Evolutionary conservation across 2,888 invertebrate genomes (phyloP).

Genomic region (Heliconius aoede): DNA sequence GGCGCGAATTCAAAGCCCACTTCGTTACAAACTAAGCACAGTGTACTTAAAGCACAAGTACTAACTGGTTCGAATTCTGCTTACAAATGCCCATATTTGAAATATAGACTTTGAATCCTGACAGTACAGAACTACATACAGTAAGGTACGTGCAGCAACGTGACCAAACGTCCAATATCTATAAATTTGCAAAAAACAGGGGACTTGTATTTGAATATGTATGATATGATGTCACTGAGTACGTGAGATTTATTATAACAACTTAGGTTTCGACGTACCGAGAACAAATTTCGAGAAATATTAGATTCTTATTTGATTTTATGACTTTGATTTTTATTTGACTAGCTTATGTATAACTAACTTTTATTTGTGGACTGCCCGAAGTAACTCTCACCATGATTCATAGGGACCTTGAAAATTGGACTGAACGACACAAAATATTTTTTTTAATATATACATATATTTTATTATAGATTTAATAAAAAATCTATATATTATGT

Average conservation of each 20-base stretch:
- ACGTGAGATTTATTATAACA: slow-evolving; percentile 10
- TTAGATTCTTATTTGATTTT: not conserved
- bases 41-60: too few relatives aligned
- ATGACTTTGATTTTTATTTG: too few relatives aligned
- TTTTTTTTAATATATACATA: not conserved
- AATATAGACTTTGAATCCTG: not conserved
- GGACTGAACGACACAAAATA: too few relatives aligned
- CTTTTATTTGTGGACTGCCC: too few relatives aligned
- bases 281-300: not conserved
- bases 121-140: not conserved
- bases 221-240: not conserved
- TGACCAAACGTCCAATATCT: not conserved
- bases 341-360: too few relatives aligned
- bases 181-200: not conserved
- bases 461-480: not conserved
- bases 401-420: too few relatives aligned
- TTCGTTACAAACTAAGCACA: too few relatives aligned
- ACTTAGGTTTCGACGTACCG: not conserved
- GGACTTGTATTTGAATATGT: not conserved
- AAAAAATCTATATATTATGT: not conserved
- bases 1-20: too few relatives aligned
- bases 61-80: too few relatives aligned
- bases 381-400: too few relatives aligned
- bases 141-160: not conserved
- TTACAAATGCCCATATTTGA: not conserved